Evolutionary conservation across 2,888 invertebrate genomes (phyloP).

Genomic region (Achlya flavicornis): DNA sequence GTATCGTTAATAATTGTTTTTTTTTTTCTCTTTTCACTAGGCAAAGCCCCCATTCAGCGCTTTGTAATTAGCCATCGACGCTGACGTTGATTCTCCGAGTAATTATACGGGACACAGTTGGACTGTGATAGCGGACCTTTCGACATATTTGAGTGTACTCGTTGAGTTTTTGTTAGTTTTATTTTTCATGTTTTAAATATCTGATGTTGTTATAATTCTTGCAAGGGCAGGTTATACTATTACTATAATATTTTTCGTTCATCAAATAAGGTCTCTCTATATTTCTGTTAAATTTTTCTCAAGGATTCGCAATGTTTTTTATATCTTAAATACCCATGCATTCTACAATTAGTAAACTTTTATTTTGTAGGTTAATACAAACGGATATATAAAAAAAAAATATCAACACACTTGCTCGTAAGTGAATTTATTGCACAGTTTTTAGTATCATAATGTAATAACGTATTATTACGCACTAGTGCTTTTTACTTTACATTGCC

Average conservation of each 20-base stretch:
- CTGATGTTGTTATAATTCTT: neutral
- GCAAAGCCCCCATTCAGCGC: constrained; percentile 73
- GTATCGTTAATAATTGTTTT: constrained; percentile 80
- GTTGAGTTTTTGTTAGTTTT: constrained; percentile 31
- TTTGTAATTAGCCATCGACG: constrained; percentile 79
- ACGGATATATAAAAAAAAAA: no score
- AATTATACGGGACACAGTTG: constrained; percentile 67
- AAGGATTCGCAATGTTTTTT: no score
- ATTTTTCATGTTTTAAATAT: constrained; percentile 7
- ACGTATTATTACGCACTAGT: no score
- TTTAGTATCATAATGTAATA: no score
- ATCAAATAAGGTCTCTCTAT: no score
- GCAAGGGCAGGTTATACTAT: neutral
- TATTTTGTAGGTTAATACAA: no score
- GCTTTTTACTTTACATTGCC: no score
- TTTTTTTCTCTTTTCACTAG: constrained; percentile 62
- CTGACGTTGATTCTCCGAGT: constrained; percentile 74
- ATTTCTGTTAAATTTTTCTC: no score
- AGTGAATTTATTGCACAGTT: no score
- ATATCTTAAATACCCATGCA: no score
- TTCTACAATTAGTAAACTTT: no score
- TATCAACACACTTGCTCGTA: no score
- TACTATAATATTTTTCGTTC: neutral
- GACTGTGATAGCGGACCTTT: constrained; percentile 34
- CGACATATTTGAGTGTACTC: constrained; percentile 47